A percentile compares a stretch with the other conserved stretches of the same genome.
Evolutionary conservation across 23 tunicate species (phyloP).

Genomic region (Phallusia fumigata): DNA sequence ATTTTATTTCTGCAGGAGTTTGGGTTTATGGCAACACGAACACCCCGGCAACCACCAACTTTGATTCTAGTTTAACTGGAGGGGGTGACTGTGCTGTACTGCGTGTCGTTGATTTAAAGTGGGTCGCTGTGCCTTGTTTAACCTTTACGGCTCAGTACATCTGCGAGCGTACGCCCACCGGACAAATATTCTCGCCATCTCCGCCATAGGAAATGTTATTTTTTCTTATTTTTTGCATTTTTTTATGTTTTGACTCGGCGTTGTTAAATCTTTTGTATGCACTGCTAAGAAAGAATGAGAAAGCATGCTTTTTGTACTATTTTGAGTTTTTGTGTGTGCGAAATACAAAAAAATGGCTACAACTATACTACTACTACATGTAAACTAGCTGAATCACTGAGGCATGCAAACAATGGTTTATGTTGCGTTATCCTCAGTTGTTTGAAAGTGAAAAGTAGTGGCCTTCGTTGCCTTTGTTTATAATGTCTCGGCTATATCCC

Average conservation of each 20-base stretch:
- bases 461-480: not conserved
- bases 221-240: too few species aligned
- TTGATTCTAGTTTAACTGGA: not conserved
- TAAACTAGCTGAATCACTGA: too few species aligned
- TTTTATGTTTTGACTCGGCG: not conserved
- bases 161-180: slow-evolving; percentile 5
- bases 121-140: slow-evolving; percentile 7
- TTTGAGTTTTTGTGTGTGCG: too few species aligned
- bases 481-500: not conserved
- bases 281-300: too few species aligned
- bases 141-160: slow-evolving; percentile 10
- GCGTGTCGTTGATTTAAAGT: not conserved
- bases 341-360: too few species aligned
- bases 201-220: too few species aligned
- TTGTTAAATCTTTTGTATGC: too few species aligned
- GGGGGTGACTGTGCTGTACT: slow-evolving; percentile 12
- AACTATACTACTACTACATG: too few species aligned
- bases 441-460: too few species aligned
- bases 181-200: not conserved
- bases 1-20: not conserved
- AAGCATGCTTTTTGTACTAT: too few species aligned
- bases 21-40: slow-evolving; percentile 13
- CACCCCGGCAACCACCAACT: slow-evolving; percentile 17
- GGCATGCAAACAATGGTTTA: too few species aligned
- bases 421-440: too few species aligned